Evolutionary conservation across 1,140 invertebrate genomes (phyloP).

Genomic region (Melanaphis sacchari): DNA sequence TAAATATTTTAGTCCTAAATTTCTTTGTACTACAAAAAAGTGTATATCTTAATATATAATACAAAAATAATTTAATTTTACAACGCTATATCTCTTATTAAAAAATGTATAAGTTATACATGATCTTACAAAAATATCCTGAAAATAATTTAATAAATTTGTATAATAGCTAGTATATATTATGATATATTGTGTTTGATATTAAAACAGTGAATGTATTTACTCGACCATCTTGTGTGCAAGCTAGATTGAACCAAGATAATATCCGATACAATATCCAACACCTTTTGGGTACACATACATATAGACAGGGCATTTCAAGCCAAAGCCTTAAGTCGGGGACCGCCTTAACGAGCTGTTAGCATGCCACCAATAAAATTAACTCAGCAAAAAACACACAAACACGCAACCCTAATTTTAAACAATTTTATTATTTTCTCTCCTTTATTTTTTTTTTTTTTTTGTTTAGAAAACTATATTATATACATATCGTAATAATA

Average conservation of each 20-base stretch:
- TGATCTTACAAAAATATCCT: neutral
- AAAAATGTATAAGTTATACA: neutral
- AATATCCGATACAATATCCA: constrained; percentile 55
- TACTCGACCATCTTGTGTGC: constrained; percentile 21
- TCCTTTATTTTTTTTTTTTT: constrained; percentile 33
- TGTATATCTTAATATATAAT: neutral
- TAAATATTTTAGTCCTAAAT: no score
- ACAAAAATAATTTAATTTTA: neutral
- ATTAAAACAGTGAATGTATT: constrained; percentile 27
- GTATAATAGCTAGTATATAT: neutral
- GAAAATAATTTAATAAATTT: neutral
- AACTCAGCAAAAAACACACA: constrained; percentile 52
- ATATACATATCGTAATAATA: constrained; percentile 18
- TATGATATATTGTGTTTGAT: neutral
- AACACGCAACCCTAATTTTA: constrained; percentile 58
- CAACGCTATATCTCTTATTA: neutral
- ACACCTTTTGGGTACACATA: constrained; percentile 56
- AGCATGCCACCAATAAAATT: constrained; percentile 57
- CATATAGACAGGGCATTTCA: constrained; percentile 45
- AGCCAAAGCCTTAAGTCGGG: constrained; percentile 54
- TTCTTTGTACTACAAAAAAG: no score
- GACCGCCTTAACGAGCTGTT: constrained; percentile 57
- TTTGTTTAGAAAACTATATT: constrained; percentile 17
- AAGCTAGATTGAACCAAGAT: constrained; percentile 54
- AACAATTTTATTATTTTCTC: constrained; percentile 58